These are phyloP conservation scores for Drosophila oshimai DNA, from an alignment of 1,140 invertebrate genomes.

Conservation along the genomic window DNA sequence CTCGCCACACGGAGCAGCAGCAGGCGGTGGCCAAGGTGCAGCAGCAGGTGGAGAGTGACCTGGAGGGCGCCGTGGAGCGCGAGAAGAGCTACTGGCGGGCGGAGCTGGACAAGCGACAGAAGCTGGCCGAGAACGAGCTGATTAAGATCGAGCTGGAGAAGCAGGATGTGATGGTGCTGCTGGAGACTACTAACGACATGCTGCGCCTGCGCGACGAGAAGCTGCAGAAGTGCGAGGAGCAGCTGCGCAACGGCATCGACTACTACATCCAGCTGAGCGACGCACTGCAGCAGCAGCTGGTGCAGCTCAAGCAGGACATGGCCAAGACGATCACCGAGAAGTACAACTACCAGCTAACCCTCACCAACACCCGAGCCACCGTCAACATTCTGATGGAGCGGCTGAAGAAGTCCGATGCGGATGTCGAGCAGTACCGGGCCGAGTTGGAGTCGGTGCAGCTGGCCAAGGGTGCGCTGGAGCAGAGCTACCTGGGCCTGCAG, in stretches of 20 bases:
- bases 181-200: slow-evolving; percentile 81
- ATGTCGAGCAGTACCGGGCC: slow-evolving; percentile 84
- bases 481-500: slow-evolving; percentile 76
- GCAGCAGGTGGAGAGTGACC: slow-evolving; percentile 81
- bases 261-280: slow-evolving; percentile 79
- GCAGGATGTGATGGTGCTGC: slow-evolving; percentile 82
- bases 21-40: slow-evolving; percentile 82
- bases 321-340: slow-evolving; percentile 82
- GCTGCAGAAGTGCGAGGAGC: slow-evolving; percentile 80
- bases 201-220: slow-evolving; percentile 79
- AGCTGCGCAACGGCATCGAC: slow-evolving; percentile 78
- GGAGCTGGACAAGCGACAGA: slow-evolving; percentile 84
- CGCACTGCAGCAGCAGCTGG: slow-evolving; percentile 72
- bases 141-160: slow-evolving; percentile 84
- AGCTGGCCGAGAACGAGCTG: slow-evolving; percentile 83
- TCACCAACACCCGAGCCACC: slow-evolving; percentile 83
- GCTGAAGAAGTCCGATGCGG: slow-evolving; percentile 83
- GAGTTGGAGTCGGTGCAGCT: slow-evolving; percentile 82
- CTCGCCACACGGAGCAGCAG: slow-evolving; percentile 78
- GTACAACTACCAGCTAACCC: slow-evolving; percentile 83
- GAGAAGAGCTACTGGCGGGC: slow-evolving; percentile 82
- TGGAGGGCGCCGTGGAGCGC: slow-evolving; percentile 81
- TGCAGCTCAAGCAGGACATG: slow-evolving; percentile 80
- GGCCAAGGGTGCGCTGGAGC: slow-evolving; percentile 82
- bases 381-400: slow-evolving; percentile 84